Percentiles rank a stretch among this genome's conserved stretches.
Conservation (phyloP, 23 tunicate species). For the Halocynthia aurantium region DNA sequence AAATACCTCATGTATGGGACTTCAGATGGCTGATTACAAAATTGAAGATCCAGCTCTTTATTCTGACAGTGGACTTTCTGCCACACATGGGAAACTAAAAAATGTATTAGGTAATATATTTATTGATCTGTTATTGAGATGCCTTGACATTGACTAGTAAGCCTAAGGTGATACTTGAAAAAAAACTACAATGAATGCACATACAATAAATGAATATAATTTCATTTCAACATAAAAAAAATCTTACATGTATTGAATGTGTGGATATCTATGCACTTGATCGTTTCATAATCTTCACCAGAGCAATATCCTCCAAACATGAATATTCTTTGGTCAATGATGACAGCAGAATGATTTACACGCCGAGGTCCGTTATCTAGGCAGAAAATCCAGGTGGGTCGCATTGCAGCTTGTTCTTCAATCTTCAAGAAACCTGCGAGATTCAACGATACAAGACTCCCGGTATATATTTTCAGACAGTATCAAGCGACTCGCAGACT, state of each 20-base stretch:
- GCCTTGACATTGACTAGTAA: background rate
- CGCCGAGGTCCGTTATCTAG: constrained; percentile 63
- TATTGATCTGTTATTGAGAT: no score
- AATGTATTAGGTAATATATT: no score
- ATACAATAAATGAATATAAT: background rate
- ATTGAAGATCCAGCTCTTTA: no score
- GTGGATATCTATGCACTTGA: constrained; percentile 48
- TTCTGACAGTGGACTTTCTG: no score
- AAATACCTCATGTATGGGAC: no score
- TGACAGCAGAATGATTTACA: constrained; percentile 62
- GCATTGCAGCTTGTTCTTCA: constrained; percentile 11
- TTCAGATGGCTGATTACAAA: no score
- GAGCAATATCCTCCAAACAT: constrained; percentile 75
- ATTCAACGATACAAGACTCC: no score
- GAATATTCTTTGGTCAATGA: constrained; percentile 42
- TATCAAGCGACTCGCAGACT: no score
- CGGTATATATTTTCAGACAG: no score
- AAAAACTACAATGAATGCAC: background rate
- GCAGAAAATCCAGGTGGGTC: constrained; percentile 47
- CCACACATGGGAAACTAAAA: no score
- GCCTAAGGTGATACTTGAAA: background rate
- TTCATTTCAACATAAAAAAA: background rate
- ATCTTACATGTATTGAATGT: constrained; percentile 56
- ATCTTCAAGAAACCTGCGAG: no score
- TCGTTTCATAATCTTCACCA: constrained; percentile 30